Evolutionary conservation across 2,113 vertebrate genomes (phyloP).

Genomic region (Sander lucioperca): DNA sequence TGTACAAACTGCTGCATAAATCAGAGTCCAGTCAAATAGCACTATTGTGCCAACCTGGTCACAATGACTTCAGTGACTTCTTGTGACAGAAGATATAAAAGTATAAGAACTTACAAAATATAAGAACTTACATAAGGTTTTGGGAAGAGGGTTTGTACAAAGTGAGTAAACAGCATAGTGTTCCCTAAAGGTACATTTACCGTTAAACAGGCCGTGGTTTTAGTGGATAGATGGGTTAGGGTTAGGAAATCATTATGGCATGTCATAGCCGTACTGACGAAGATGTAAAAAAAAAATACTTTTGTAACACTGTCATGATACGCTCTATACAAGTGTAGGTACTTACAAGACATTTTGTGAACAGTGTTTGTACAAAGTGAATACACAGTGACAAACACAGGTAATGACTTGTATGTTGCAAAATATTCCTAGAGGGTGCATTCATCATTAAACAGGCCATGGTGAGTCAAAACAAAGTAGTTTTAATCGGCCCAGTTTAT

Average conservation of each 20-base stretch:
- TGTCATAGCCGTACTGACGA: no score
- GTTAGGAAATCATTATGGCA: neutral
- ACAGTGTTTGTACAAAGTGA: neutral
- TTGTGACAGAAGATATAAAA: neutral
- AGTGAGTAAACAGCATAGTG: neutral
- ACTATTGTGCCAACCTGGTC: neutral
- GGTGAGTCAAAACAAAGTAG: neutral
- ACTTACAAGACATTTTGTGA: neutral
- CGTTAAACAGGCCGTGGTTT: neutral
- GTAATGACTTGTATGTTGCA: neutral
- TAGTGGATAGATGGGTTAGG: neutral
- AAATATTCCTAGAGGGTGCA: neutral
- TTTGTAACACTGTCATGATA: neutral
- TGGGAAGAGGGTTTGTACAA: no score
- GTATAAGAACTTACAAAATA: neutral
- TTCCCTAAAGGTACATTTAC: neutral
- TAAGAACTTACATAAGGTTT: neutral
- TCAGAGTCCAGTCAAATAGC: neutral
- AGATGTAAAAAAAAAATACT: neutral
- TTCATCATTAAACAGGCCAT: neutral
- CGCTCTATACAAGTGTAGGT: neutral
- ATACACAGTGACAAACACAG: neutral
- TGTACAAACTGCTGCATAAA: neutral
- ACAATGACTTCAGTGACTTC: neutral
- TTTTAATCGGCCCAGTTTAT: slow-evolving; percentile 1